These are phyloP conservation scores for Campylorhamphus procurvoides DNA, from an alignment of 2,113 vertebrate species.

Conservation along the genomic window DNA sequence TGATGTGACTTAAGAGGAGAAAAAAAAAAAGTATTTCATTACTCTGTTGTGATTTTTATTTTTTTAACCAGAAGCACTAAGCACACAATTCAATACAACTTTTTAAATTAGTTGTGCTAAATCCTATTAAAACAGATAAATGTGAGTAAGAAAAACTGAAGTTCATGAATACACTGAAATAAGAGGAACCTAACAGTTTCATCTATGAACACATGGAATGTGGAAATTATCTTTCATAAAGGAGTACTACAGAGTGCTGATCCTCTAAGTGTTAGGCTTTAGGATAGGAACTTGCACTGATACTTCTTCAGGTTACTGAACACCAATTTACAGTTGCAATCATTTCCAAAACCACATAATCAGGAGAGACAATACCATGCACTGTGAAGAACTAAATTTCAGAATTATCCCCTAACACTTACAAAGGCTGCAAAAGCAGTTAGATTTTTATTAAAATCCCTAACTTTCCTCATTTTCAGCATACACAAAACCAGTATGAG, in stretches of 20 bases:
- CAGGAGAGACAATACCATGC: neutral
- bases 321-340: neutral
- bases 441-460: neutral
- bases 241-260: neutral
- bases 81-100: neutral
- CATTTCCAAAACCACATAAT: neutral
- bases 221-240: neutral
- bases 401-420: neutral
- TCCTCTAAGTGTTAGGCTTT: neutral
- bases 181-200: neutral
- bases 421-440: neutral
- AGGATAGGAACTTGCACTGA: neutral
- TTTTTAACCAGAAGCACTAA: neutral
- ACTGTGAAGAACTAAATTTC: neutral
- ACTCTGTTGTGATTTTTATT: neutral
- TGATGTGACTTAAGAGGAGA: conserved; percentile 15
- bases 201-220: neutral
- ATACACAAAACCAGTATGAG: neutral
- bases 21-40: neutral
- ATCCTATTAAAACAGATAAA: neutral
- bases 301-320: neutral
- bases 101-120: neutral
- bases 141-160: neutral
- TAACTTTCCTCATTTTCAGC: neutral
- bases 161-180: neutral